phyloP scores from a whole-genome alignment of 2,888 invertebrate species.

The Mantis religiosa region DNA sequence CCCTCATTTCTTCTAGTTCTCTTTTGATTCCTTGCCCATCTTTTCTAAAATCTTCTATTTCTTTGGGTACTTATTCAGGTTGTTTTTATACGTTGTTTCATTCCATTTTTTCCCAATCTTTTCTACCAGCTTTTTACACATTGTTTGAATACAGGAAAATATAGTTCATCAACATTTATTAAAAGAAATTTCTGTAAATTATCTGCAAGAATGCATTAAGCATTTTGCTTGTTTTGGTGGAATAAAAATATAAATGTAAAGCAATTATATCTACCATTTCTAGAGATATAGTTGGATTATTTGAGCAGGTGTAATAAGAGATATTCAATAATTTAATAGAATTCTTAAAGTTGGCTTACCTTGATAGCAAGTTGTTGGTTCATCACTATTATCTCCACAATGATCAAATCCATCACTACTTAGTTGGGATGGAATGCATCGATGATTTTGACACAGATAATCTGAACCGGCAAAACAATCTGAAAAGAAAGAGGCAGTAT shows the following conservation, averaged over 20 bases:
- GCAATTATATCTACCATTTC: background rate
- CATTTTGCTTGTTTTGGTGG: background rate
- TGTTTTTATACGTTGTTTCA: no score
- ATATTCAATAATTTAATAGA: no score
- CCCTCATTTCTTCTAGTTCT: no score
- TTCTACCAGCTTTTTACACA: no score
- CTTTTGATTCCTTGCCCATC: no score
- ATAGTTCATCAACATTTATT: no score
- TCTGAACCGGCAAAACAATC: slow-evolving; percentile 65
- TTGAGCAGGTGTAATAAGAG: no score
- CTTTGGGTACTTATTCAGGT: no score
- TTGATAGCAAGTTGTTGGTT: slow-evolving; percentile 56
- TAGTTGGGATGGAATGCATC: slow-evolving; percentile 63
- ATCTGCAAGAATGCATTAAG: background rate
- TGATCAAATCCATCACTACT: slow-evolving; percentile 74
- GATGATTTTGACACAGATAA: slow-evolving; percentile 65
- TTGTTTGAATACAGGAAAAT: no score
- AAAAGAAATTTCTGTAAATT: background rate
- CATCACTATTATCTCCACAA: slow-evolving; percentile 70
- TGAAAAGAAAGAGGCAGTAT: slow-evolving; percentile 37
- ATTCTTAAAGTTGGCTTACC: slow-evolving; percentile 38
- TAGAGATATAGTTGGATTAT: background rate
- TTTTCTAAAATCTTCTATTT: no score
- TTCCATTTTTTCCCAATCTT: no score
- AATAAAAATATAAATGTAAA: background rate